These are phyloP conservation scores for Anarrhichthys ocellatus DNA, from an alignment of 2,113 vertebrate species.

Conservation along the genomic window DNA sequence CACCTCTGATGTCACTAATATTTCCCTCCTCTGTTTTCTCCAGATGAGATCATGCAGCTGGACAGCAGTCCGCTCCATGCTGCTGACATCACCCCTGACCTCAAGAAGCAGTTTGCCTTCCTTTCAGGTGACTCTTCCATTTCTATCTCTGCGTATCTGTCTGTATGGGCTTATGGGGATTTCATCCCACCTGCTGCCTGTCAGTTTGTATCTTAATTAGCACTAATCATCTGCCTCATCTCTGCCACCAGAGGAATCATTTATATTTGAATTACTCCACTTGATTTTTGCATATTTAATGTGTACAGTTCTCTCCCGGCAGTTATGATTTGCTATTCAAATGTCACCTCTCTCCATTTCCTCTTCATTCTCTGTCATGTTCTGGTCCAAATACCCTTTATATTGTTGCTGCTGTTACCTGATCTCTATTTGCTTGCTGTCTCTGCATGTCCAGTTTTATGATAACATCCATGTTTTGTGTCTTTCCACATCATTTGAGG, in stretches of 20 bases:
- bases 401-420: not conserved
- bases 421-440: not conserved
- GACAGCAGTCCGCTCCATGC: conserved; percentile 90
- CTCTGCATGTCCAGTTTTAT: not conserved
- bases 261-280: not conserved
- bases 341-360: conserved; percentile 47
- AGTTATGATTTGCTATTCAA: conserved; percentile 67
- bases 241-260: not conserved
- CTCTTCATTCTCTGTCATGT: conserved; percentile 22
- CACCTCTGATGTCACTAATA: conserved; percentile 9
- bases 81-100: conserved; percentile 92
- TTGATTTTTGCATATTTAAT: conserved; percentile 34
- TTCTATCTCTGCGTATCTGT: conserved; percentile 15
- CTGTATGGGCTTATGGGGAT: not conserved
- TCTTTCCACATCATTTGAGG: not conserved
- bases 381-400: not conserved
- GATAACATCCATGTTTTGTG: not conserved
- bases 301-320: conserved; percentile 10
- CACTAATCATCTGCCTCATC: not conserved
- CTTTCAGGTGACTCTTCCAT: conserved; percentile 89
- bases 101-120: conserved; percentile 94
- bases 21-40: conserved; percentile 41
- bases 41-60: conserved; percentile 99
- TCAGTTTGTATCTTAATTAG: conserved; percentile 2
- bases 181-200: not conserved